Percentiles rank a stretch among this genome's conserved stretches.
phyloP scores from a whole-genome alignment of 2,888 invertebrate genomes.

The Epirrhoe tristata region DNA sequence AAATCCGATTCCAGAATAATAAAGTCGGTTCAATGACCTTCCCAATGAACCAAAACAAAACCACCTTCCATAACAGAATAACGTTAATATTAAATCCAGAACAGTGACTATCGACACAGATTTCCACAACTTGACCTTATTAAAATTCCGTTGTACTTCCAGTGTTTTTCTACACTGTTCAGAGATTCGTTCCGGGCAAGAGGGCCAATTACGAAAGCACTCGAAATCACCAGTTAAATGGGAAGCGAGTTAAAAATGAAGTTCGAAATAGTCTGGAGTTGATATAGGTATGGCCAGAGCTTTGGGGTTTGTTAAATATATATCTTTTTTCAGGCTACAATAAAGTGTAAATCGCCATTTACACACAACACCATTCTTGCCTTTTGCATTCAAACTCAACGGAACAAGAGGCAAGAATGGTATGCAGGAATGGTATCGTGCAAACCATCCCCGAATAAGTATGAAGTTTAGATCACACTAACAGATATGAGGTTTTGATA shows the following conservation, averaged over 20 bases:
- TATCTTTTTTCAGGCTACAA: too few relatives aligned
- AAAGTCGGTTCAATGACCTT: too few relatives aligned
- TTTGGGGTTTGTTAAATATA: background rate
- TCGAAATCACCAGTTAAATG: constrained; percentile 17
- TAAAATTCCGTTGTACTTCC: background rate
- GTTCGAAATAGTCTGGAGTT: constrained; percentile 10
- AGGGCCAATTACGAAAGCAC: constrained; percentile 13
- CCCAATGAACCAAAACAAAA: background rate
- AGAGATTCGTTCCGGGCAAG: background rate
- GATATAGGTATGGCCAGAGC: constrained; percentile 15
- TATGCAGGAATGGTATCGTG: too few relatives aligned
- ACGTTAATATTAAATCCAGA: background rate
- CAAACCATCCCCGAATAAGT: too few relatives aligned
- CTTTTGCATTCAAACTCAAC: too few relatives aligned
- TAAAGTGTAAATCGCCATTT: too few relatives aligned
- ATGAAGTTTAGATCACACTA: too few relatives aligned
- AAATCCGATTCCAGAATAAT: too few relatives aligned
- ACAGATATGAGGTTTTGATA: too few relatives aligned
- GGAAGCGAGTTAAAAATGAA: constrained; percentile 7
- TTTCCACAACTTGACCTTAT: background rate
- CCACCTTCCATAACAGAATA: background rate
- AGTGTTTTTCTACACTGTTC: background rate
- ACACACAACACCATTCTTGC: too few relatives aligned
- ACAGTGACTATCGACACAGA: background rate
- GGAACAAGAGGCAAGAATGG: too few relatives aligned